Evolutionary conservation across 53 echinoderm and acorn worm species (phyloP).

Genomic region (Astropecten irregularis): DNA sequence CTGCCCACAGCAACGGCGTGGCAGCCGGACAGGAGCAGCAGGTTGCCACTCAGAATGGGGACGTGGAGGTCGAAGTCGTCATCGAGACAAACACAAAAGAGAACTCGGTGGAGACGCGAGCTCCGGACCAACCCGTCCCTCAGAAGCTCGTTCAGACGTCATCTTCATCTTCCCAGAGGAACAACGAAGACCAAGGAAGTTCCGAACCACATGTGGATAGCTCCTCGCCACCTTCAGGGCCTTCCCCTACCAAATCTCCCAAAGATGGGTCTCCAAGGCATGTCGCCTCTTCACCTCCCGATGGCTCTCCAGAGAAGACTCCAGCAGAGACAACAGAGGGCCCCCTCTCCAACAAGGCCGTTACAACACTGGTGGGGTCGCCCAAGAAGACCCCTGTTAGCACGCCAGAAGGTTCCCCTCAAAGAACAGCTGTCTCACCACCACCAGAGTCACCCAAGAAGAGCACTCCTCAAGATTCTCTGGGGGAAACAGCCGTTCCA

Average conservation of each 20-base stretch:
- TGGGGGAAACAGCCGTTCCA: too few relatives aligned
- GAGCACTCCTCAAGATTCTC: too few relatives aligned
- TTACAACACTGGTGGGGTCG: neutral
- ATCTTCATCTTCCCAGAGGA: slow-evolving; percentile 5
- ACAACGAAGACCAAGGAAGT: neutral
- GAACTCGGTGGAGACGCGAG: slow-evolving; percentile 30
- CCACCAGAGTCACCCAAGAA: too few relatives aligned
- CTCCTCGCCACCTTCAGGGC: neutral
- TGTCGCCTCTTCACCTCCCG: neutral
- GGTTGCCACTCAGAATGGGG: neutral
- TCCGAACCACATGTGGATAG: neutral
- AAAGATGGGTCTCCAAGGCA: neutral
- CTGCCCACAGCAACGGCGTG: slow-evolving; percentile 10
- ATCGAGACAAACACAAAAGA: neutral
- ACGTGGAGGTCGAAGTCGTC: slow-evolving; percentile 13
- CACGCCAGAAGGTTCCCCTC: too few relatives aligned
- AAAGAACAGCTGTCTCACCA: too few relatives aligned
- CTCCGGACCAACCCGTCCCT: neutral
- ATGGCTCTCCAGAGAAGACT: neutral
- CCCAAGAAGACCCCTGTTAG: neutral
- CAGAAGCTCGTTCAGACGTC: neutral
- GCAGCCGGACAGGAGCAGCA: slow-evolving; percentile 43
- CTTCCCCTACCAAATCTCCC: neutral
- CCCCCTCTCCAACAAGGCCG: neutral
- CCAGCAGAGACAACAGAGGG: neutral